Evolutionary conservation across 2,888 invertebrate genomes (phyloP).

Genomic region (Chalcosyrphus nemorum): DNA sequence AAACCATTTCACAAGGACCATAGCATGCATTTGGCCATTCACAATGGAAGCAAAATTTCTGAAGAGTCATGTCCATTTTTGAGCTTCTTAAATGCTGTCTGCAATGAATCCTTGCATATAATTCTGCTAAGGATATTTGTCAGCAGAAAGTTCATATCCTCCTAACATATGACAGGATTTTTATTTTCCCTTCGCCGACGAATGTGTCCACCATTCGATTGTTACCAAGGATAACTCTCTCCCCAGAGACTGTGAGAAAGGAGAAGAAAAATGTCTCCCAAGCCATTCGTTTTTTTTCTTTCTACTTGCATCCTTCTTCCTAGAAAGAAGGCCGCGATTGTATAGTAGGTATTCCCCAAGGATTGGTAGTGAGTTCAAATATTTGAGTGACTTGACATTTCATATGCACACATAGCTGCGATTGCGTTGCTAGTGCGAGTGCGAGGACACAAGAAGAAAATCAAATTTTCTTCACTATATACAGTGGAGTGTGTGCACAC

Average conservation of each 20-base stretch:
- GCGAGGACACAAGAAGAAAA: constrained; percentile 56
- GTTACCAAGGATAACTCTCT: constrained; percentile 11
- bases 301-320: not conserved
- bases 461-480: constrained; percentile 62
- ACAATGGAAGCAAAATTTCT: constrained; percentile 37
- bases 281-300: constrained; percentile 25
- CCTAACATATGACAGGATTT: constrained; percentile 14
- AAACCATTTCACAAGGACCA: constrained; percentile 28
- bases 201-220: constrained; percentile 42
- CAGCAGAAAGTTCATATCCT: constrained; percentile 17
- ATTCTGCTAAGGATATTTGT: constrained; percentile 61
- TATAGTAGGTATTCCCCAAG: constrained; percentile 39
- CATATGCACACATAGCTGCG: constrained; percentile 57
- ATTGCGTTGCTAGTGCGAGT: constrained; percentile 34
- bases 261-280: not conserved
- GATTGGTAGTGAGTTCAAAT: constrained; percentile 60
- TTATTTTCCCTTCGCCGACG: too few relatives aligned
- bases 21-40: not conserved
- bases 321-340: not conserved
- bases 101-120: constrained; percentile 60
- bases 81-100: constrained; percentile 55
- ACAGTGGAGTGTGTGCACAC: constrained; percentile 1
- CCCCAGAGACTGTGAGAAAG: not conserved
- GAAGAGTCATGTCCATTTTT: constrained; percentile 40
- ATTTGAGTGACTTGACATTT: constrained; percentile 73